A percentile compares a stretch with the other conserved stretches of the same genome.
These are phyloP conservation scores for Pyralis farinalis DNA, from an alignment of 2,888 invertebrate genomes.

Conservation along the genomic window DNA sequence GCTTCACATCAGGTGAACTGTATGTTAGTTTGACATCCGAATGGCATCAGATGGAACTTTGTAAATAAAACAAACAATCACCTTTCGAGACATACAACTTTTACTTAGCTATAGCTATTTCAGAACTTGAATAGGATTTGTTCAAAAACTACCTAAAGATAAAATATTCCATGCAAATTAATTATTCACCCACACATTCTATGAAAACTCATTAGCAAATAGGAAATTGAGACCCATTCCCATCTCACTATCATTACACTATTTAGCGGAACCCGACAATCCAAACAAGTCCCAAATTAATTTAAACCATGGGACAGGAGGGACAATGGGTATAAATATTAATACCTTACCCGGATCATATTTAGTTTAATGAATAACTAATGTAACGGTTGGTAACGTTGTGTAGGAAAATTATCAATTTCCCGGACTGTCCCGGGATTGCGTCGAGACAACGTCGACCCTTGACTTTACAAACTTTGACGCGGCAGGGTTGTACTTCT, in stretches of 20 bases:
- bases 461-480: slow-evolving; percentile 42
- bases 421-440: slow-evolving; percentile 33
- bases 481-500: not conserved
- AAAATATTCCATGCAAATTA: slow-evolving; percentile 3
- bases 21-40: too few species aligned
- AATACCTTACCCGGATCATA: slow-evolving; percentile 61
- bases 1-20: too few species aligned
- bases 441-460: slow-evolving; percentile 37
- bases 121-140: too few species aligned
- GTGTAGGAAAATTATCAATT: slow-evolving; percentile 70
- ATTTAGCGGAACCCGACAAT: slow-evolving; percentile 27
- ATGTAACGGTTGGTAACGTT: slow-evolving; percentile 43
- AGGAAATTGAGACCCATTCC: slow-evolving; percentile 28
- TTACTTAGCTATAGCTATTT: too few species aligned
- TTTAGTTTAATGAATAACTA: slow-evolving; percentile 72
- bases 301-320: slow-evolving; percentile 55
- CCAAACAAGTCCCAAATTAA: slow-evolving; percentile 57
- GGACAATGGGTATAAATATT: slow-evolving; percentile 69
- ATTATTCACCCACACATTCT: slow-evolving; percentile 12
- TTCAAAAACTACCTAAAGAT: slow-evolving; percentile 3
- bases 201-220: slow-evolving; percentile 40
- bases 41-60: too few species aligned
- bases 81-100: too few species aligned
- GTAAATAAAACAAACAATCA: too few species aligned
- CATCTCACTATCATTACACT: slow-evolving; percentile 3